Percentiles rank a stretch among this genome's conserved stretches.
These are phyloP conservation scores for Galerucella nymphaeae DNA, from an alignment of 2,888 invertebrate species.

Conservation along the genomic window DNA sequence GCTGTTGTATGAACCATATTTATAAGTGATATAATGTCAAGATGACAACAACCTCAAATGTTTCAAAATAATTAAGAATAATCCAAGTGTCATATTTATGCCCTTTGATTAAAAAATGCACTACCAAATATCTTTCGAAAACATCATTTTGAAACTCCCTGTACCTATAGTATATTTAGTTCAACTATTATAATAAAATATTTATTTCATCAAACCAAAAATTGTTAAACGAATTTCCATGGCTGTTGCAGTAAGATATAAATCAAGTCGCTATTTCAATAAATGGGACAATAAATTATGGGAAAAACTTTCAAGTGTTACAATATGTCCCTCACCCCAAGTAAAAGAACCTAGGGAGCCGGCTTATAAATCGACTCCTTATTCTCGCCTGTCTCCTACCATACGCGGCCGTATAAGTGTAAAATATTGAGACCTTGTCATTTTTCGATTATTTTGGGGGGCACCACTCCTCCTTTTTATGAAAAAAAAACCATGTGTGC, in stretches of 20 bases:
- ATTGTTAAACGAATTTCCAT: neutral
- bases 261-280: conserved; percentile 24
- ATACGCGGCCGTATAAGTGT: conserved; percentile 32
- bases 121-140: no score
- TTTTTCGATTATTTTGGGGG: conserved; percentile 28
- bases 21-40: no score
- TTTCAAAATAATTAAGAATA: no score
- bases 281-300: conserved; percentile 29
- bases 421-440: conserved; percentile 34
- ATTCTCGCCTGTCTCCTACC: conserved; percentile 38
- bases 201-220: no score
- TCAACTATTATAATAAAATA: no score
- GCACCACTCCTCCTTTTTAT: conserved; percentile 1
- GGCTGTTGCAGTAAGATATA: conserved; percentile 15
- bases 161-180: no score
- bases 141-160: no score
- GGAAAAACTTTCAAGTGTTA: conserved; percentile 29
- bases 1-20: no score
- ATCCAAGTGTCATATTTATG: no score
- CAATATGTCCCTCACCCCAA: conserved; percentile 26
- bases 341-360: conserved; percentile 10
- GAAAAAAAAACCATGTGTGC: conserved; percentile 25
- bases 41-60: no score
- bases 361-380: conserved; percentile 33
- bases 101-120: no score